These are phyloP conservation scores for Gymnothorax reevesii DNA, from an alignment of 2,797 vertebrate genomes.

Conservation along the genomic window DNA sequence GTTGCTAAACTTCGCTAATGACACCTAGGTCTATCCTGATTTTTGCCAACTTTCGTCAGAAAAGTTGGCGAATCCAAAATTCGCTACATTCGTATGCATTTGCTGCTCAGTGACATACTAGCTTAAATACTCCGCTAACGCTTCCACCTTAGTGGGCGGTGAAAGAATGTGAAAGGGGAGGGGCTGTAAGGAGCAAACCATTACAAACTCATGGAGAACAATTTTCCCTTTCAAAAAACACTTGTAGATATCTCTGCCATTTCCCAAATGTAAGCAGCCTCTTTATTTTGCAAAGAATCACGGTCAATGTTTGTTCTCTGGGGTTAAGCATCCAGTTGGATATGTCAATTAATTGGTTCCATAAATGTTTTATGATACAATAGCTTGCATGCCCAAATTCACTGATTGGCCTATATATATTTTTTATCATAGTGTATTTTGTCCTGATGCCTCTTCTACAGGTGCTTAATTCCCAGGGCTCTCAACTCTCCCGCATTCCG, in stretches of 20 bases:
- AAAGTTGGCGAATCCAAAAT: no score
- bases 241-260: neutral
- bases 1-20: no score
- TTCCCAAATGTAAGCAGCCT: neutral
- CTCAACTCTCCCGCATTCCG: no score
- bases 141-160: no score
- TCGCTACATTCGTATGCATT: no score
- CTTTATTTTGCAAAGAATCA: neutral
- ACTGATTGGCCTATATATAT: slow-evolving; percentile 36
- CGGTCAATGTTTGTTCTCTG: slow-evolving; percentile 15
- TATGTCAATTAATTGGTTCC: slow-evolving; percentile 55
- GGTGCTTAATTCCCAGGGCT: neutral
- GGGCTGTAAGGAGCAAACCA: neutral
- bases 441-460: neutral
- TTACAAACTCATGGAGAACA: neutral
- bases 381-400: slow-evolving; percentile 36
- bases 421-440: slow-evolving; percentile 38
- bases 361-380: slow-evolving; percentile 57
- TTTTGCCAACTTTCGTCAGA: no score
- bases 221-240: neutral
- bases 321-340: slow-evolving; percentile 47
- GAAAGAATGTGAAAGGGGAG: no score
- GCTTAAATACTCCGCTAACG: no score
- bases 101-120: no score
- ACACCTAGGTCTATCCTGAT: no score